Base-by-base conservation (phyloP, 1,140 invertebrate genomes). In the Habropoda laboriosa region DNA sequence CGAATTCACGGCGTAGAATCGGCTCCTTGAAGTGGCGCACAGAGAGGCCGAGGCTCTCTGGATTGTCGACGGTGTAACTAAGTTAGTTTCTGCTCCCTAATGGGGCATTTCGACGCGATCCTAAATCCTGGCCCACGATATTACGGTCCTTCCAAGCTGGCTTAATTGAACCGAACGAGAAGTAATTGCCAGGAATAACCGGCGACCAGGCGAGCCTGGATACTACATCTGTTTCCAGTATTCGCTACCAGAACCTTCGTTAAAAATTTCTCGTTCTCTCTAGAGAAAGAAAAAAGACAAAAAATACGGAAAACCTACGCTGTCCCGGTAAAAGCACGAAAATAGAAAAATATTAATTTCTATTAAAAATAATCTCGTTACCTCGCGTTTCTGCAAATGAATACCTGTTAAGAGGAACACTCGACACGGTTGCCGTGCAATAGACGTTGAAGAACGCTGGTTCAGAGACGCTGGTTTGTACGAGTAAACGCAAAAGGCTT, bases 141-240 rank as follows among this genome's bases (percentile, higher is more conserved):
- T 90, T 89, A 89, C 86, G 82, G 79, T 83, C 70, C 76, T 66
- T 74, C 66, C 80, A 76, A 73, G 84, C 73, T 81, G 70, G 87
- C 86, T 91, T 92, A 90, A 91, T 91, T 89, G 88, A 90, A 86
- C 85, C 89, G 83, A 90, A 91, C 85, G 86, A 91, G 88, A 89
- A 90, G 86, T 89, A 90, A 91, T 91, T 91, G 87, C 86, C 77
- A 58, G 83, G 76, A 87, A 30, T 40, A 40, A 64, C 45, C 47
- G 7, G 5, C 18, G 10, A 18, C 47, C 18, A 30, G 6, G 24
- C 7, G 10, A 18, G 16, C 18, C 16, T 3, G 21, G 40, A 30
- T 60, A 13, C 32, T n/a, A 16, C 55, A 32, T 64, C 24, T 40
- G 60, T 75, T 63, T 61, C 24, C 5, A 0, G 16, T 10, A 74